These are phyloP conservation scores for Rhopilema esculentum DNA, from an alignment of 30 jellyfish, hydroid and myxozoan species.

Conservation along the genomic window DNA sequence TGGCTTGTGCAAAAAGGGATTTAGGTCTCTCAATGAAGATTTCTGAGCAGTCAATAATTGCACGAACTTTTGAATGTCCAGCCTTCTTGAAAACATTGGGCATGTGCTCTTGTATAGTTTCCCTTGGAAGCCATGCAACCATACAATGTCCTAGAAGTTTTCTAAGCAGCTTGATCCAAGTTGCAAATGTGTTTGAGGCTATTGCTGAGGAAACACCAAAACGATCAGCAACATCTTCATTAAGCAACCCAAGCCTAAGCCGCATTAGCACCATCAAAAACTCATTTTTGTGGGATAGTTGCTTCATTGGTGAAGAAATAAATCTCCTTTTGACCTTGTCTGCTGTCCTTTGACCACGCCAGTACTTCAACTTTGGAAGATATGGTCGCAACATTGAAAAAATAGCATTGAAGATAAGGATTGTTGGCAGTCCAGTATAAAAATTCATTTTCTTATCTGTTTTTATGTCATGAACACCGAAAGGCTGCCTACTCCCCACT, in stretches of 20 bases:
- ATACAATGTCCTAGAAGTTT: slow-evolving; percentile 4
- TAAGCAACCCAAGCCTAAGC: slow-evolving; percentile 45
- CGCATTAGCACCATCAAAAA: slow-evolving; percentile 22
- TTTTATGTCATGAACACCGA: background rate
- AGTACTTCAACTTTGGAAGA: slow-evolving; percentile 27
- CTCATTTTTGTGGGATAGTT: slow-evolving; percentile 20
- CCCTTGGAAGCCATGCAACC: slow-evolving; percentile 41
- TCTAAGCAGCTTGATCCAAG: slow-evolving; percentile 34
- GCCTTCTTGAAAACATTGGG: slow-evolving; percentile 13
- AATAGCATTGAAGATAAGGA: slow-evolving; percentile 28
- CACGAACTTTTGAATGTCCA: background rate
- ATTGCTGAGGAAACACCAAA: slow-evolving; percentile 25
- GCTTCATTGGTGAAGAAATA: background rate
- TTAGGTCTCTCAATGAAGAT: slow-evolving; percentile 41
- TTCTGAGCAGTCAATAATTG: slow-evolving; percentile 45
- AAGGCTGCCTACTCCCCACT: background rate
- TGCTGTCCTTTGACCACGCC: slow-evolving; percentile 22
- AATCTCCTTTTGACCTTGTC: background rate
- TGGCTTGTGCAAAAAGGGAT: slow-evolving; percentile 26
- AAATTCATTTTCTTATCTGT: slow-evolving; percentile 12
- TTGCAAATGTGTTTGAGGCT: slow-evolving; percentile 21
- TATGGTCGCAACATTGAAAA: slow-evolving; percentile 28
- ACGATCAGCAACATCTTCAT: slow-evolving; percentile 55
- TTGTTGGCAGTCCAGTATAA: slow-evolving; percentile 3
- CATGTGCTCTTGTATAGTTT: background rate